Percentiles rank a stretch among this genome's conserved stretches.
phyloP scores from a whole-genome alignment of 2,888 invertebrate species.

The Cephus runcator region DNA sequence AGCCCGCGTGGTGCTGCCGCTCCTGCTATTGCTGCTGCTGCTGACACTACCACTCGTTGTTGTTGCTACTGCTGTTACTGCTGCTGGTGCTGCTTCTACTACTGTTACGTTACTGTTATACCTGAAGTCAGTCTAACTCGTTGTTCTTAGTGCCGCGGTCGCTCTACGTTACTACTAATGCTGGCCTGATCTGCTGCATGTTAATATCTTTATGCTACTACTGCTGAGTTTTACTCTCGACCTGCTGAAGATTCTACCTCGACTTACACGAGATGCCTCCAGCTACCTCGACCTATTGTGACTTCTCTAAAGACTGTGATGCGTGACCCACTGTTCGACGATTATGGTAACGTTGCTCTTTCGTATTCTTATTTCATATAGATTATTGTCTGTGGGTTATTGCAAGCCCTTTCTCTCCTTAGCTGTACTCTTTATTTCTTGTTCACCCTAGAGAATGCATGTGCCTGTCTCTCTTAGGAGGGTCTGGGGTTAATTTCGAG shows the following conservation, averaged over 20 bases:
- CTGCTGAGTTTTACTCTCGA: neutral
- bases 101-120: neutral
- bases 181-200: neutral
- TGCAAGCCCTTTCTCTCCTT: neutral
- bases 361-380: neutral
- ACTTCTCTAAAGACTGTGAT: constrained; percentile 41
- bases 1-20: constrained; percentile 1
- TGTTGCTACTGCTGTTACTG: neutral
- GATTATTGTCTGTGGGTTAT: neutral
- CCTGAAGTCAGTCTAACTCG: neutral
- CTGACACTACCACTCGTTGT: neutral
- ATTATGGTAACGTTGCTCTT: constrained; percentile 50
- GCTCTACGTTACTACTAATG: neutral
- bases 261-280: neutral
- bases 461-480: neutral
- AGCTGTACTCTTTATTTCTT: neutral
- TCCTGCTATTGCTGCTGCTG: neutral
- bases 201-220: neutral
- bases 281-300: neutral
- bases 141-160: constrained; percentile 1
- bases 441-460: neutral
- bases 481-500: neutral
- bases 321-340: constrained; percentile 48
- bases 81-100: neutral
- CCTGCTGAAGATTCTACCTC: neutral